Conservation (phyloP, 2,888 invertebrate species). For the Barypeithes pellucidus region DNA sequence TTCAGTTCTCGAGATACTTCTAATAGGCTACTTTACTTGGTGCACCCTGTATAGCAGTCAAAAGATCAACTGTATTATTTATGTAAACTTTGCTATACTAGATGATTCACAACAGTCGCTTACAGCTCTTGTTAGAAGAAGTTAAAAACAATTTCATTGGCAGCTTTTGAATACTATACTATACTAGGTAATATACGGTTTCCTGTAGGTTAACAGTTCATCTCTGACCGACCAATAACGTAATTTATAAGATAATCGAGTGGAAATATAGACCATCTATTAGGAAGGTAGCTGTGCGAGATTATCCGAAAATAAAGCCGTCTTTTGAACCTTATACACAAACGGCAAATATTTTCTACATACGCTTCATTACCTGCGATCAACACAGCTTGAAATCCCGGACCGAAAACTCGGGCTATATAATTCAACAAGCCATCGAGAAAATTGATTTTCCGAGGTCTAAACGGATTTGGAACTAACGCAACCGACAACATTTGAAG, state of each 20-base stretch:
- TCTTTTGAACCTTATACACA: conserved; percentile 5
- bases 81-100: no score
- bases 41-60: no score
- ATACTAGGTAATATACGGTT: no score
- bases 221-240: background rate
- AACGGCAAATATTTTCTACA: conserved; percentile 4
- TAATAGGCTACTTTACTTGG: no score
- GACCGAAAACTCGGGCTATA: conserved; percentile 6
- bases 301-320: conserved; percentile 9
- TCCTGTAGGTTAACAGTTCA: background rate
- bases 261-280: conserved; percentile 1
- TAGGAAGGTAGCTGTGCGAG: background rate
- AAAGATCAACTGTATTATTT: no score
- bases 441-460: conserved; percentile 13
- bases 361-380: conserved; percentile 12
- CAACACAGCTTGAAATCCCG: conserved; percentile 12
- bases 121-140: no score
- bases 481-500: background rate
- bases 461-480: background rate
- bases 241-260: conserved; percentile 5
- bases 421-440: conserved; percentile 9
- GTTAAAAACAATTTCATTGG: no score
- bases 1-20: no score
- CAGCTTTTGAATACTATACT: no score
- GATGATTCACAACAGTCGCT: no score